Evolutionary conservation across 2,113 vertebrate species (phyloP), one percentile per base, ranked within the genome.

Genomic region (Ictalurus furcatus): DNA sequence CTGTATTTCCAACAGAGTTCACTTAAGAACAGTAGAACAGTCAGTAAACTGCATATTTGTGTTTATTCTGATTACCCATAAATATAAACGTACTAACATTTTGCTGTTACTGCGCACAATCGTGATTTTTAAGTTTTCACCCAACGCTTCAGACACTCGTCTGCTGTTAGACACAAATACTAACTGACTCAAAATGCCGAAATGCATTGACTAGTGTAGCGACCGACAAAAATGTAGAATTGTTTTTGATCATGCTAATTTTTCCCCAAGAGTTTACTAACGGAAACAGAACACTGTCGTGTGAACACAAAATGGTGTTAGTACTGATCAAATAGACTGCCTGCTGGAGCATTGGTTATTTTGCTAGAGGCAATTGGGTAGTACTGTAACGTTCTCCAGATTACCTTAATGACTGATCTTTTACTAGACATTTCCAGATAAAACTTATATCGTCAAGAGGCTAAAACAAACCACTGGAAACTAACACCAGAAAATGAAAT

Each of bases 321-420:
- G 1, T 71, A 40, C 40, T 40, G 4, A 40, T 40, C 40, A 40
- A 40, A 40, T 40, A 40, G 40, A 54, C 44, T 30, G 25, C n/a
- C 5, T 11, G 79, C 56, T 88, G 28, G 25, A 73, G 52, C 52
- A 59, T 30, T 88, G 2, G n/a, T 34, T 28, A 14, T 48, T 87
- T 90, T 25, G 88, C 69, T 61, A 56, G 6, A 54, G 48, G 69
- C 69, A 85, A n/a, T 44, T 44, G 80, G 65, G 80, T 48, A 63
- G 23, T 44, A 74, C 71, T 65, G 56, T 78, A 8, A 25, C 74
- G 40, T 34, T 82, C 25, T 52, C 6, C 4, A 79, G 76, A 54
- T 76, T 23, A 44, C 44, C 7, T 48, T 52, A 28, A 52, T 52
- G 11, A 52, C 12, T 52, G 4, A 79, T 28, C 76, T 28, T 52